A percentile compares a stretch with the other conserved stretches of the same genome.
These are phyloP conservation scores for Halcyon malimbica DNA, from an alignment of 2,113 vertebrate genomes.

Conservation along the genomic window DNA sequence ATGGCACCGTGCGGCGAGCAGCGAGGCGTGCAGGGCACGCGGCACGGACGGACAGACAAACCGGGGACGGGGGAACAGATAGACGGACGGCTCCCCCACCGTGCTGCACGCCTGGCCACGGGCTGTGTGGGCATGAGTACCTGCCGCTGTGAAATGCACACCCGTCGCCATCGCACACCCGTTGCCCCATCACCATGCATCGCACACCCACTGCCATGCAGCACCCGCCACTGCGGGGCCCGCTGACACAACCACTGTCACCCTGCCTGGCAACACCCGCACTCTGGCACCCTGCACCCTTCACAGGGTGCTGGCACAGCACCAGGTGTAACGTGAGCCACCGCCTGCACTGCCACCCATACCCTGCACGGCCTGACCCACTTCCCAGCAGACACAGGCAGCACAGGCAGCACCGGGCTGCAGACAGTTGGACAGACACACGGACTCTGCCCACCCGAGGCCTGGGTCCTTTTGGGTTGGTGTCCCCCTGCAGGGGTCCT, in stretches of 20 bases:
- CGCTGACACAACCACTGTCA: rapidly evolving
- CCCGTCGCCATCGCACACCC: no score
- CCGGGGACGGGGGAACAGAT: not conserved
- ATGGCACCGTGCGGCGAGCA: slow-evolving; percentile 47
- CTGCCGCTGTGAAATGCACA: rapidly evolving
- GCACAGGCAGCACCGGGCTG: not conserved
- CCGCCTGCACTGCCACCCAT: not conserved
- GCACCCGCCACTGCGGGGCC: not conserved
- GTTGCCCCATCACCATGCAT: no score
- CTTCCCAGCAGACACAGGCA: not conserved
- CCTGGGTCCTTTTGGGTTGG: not conserved
- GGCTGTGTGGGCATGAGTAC: rapidly evolving
- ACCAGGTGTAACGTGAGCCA: not conserved
- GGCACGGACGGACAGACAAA: rapidly evolving
- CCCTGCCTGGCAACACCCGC: not conserved
- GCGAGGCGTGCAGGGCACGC: not conserved
- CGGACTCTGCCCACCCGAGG: rapidly evolving
- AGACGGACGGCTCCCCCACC: not conserved
- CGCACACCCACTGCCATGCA: no score
- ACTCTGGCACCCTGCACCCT: not conserved
- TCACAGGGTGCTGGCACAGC: not conserved
- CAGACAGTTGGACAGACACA: not conserved
- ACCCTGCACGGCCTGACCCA: not conserved
- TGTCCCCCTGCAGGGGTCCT: not conserved
- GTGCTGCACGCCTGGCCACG: not conserved